Evolutionary conservation across 2,113 vertebrate genomes (phyloP).

Genomic region (Phalacrocorax carbo): DNA sequence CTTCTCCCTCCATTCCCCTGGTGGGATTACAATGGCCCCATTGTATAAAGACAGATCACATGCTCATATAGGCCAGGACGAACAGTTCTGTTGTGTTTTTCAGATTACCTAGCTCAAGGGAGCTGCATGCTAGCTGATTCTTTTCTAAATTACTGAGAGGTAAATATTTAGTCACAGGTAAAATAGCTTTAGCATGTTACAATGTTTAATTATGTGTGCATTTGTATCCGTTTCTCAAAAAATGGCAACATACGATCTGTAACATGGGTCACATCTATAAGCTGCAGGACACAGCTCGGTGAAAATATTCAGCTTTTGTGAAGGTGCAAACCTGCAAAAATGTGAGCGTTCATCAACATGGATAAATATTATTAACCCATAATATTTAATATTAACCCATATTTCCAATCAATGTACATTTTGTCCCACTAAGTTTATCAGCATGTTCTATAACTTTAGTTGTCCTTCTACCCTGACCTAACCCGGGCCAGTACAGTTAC

Average conservation of each 20-base stretch:
- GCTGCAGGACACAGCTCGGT: not conserved
- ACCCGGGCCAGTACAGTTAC: not conserved
- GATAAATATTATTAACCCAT: not conserved
- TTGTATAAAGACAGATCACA: accelerated
- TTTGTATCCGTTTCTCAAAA: not conserved
- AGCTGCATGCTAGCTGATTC: not conserved
- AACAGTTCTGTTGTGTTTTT: not conserved
- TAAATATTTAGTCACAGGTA: not conserved
- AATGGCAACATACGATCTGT: accelerated
- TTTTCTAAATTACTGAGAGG: not conserved
- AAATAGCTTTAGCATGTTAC: not conserved
- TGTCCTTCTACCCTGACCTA: not conserved
- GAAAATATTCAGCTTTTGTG: not conserved
- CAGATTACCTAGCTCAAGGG: not conserved
- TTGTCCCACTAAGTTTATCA: not conserved
- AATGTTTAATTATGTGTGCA: not conserved
- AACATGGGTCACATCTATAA: not conserved
- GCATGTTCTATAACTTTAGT: accelerated
- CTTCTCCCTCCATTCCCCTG: not conserved
- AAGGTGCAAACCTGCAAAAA: not conserved
- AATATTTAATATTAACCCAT: not conserved
- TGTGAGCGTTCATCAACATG: not conserved
- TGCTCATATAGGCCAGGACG: not conserved
- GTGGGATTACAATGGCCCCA: not conserved
- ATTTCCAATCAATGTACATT: not conserved